Percentiles rank a stretch among this genome's conserved stretches.
Evolutionary conservation across 2,888 invertebrate genomes (phyloP).

Genomic region (Cotesia congregata): DNA sequence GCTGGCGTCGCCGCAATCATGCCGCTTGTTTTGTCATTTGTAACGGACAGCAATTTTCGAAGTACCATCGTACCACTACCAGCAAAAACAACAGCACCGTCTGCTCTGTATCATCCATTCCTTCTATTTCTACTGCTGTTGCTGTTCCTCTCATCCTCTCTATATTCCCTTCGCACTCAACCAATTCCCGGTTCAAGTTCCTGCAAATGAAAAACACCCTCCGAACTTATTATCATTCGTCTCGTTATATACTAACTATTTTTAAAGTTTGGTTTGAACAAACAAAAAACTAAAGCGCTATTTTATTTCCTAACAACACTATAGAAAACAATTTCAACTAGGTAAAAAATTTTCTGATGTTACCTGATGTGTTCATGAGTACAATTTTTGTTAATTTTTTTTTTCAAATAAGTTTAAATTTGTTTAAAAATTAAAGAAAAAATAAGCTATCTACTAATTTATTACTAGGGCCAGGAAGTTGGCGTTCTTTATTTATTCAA

Average conservation of each 20-base stretch:
- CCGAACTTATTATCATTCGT: background rate
- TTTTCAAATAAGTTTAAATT: too few species aligned
- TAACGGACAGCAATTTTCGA: constrained; percentile 56
- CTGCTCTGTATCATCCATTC: constrained; percentile 31
- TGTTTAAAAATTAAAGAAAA: too few species aligned
- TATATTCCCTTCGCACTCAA: background rate
- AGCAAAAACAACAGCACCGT: constrained; percentile 46
- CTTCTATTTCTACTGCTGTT: constrained; percentile 14
- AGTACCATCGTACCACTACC: constrained; percentile 41
- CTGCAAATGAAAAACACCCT: constrained; percentile 21
- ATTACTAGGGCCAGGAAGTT: too few species aligned
- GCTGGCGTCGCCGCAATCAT: constrained; percentile 52
- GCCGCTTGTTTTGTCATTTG: constrained; percentile 62
- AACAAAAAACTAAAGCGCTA: background rate
- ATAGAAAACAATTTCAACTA: too few species aligned
- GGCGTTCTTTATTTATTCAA: too few species aligned
- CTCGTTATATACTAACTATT: background rate
- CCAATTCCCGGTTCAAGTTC: constrained; percentile 19
- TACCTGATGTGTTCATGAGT: too few species aligned
- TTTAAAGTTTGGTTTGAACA: background rate
- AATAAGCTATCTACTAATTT: too few species aligned
- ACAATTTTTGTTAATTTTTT: too few species aligned
- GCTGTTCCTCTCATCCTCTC: background rate
- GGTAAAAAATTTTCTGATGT: too few species aligned
- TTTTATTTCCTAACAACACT: background rate